These are phyloP conservation scores for Drosophila sp. DNA, from an alignment of 1,140 invertebrate species.

Conservation along the genomic window DNA sequence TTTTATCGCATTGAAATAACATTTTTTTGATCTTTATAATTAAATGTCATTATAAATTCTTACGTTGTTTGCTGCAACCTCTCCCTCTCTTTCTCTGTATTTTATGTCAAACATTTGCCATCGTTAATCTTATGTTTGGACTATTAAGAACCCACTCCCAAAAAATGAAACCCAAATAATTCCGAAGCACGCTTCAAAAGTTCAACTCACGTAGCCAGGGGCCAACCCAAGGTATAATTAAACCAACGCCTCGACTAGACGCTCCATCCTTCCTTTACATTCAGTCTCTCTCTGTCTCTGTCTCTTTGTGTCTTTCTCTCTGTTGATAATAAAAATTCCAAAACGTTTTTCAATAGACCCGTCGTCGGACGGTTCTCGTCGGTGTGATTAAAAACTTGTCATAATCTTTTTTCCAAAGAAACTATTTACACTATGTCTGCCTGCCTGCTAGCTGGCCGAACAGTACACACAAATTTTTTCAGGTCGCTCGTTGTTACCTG, in stretches of 20 bases:
- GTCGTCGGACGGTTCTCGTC: constrained; percentile 19
- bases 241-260: constrained; percentile 48
- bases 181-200: constrained; percentile 42
- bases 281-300: constrained; percentile 18
- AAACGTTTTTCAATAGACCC: constrained; percentile 75
- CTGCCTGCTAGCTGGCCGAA: constrained; percentile 4
- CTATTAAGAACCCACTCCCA: constrained; percentile 39
- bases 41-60: constrained; percentile 48
- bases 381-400: constrained; percentile 75
- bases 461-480: constrained; percentile 45
- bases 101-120: constrained; percentile 43
- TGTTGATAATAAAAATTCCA: constrained; percentile 76
- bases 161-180: constrained; percentile 39
- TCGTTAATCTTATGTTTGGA: constrained; percentile 70
- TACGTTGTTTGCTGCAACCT: constrained; percentile 20
- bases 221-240: constrained; percentile 61
- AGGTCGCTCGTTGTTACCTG: constrained; percentile 50
- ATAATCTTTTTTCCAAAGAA: constrained; percentile 78
- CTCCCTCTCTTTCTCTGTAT: constrained; percentile 3
- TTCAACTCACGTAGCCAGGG: constrained; percentile 64
- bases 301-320: constrained; percentile 28
- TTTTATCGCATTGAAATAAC: too few relatives aligned
- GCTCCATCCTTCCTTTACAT: neutral
- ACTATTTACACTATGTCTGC: constrained; percentile 62
- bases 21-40: too few relatives aligned